A percentile compares a stretch with the other conserved stretches of the same genome.
These are phyloP conservation scores for Nasonia oneida DNA, from an alignment of 2,888 invertebrate species.

Conservation along the genomic window DNA sequence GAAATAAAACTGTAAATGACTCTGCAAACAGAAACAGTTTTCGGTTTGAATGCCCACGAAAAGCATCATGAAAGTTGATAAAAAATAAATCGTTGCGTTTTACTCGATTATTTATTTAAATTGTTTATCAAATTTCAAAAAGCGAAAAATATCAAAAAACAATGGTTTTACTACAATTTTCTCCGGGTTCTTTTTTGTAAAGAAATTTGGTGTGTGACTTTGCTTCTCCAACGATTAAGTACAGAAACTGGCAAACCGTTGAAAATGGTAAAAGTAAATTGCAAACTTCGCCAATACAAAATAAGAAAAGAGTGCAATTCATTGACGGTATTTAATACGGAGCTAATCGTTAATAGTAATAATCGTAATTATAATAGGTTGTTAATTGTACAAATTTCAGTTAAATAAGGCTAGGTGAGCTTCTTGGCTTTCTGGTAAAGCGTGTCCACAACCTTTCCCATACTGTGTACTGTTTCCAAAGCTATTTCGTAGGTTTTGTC, in stretches of 20 bases:
- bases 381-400: conserved; percentile 72
- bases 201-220: conserved; percentile 53
- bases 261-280: conserved; percentile 61
- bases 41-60: background rate
- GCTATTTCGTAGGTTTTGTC: conserved; percentile 99
- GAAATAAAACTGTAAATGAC: background rate
- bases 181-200: conserved; percentile 20
- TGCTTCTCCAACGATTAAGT: conserved; percentile 61
- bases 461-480: conserved; percentile 97
- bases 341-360: conserved; percentile 68
- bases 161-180: conserved; percentile 56
- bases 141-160: conserved; percentile 53
- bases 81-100: conserved; percentile 42
- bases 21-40: background rate
- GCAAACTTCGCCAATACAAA: conserved; percentile 61
- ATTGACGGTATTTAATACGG: conserved; percentile 62
- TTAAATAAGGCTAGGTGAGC: conserved; percentile 86
- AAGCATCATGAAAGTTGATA: conserved; percentile 6
- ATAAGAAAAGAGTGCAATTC: conserved; percentile 61
- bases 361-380: conserved; percentile 74
- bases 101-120: conserved; percentile 60
- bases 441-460: conserved; percentile 99
- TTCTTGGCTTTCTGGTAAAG: conserved; percentile 99
- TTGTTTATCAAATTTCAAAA: conserved; percentile 59
- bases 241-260: conserved; percentile 61